Evolutionary conservation across 2,113 vertebrate genomes (phyloP), one percentile per base, ranked within the genome.

Genomic region (Tamias sibiricus): DNA sequence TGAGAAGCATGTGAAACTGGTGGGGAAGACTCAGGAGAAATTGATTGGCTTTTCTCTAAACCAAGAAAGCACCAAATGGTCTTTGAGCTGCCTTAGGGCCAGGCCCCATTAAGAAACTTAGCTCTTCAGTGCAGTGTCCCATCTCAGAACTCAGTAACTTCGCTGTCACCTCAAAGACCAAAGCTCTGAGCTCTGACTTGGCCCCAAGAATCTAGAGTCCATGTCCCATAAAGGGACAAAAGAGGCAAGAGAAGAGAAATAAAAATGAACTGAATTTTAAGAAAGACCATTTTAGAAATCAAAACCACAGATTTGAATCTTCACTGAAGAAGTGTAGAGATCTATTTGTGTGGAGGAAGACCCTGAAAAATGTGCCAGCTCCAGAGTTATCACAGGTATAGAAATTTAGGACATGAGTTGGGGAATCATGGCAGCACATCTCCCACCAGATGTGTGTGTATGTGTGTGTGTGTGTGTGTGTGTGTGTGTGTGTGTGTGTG

Each of bases 1-100:
- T 83, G 13, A 84, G 57, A 88, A 83, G 19, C 14, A 8, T 80
- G 44, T 88, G 40, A 95, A 95, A 91, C 52, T 88, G 40, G 22
- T 82, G 30, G 0, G 68, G 35, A 80, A 44, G 12, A 62, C 64
- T 92, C 75, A 71, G 13, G 74, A 80, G 8, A 77, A 89, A 66
- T 19, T 57, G 16, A 40, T 8, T 87, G 26, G 10, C 2, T 96
- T 62, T 72, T 47, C 35, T 54, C 26, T 83, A 87, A 87, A 91
- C 26, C 40, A 94, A 87, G n/a, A 95, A 97, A 92, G 57, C 42
- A 96, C 47, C 76, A 92, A 93, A 26, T 90, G 11, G 28, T 83
- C 42, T 26, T 81, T 84, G 35, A 87, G 28, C 8, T 54, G 35
- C 37, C 71, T 11, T 64, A 84, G 22, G 2, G 26, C 37, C 28